Conservation (phyloP, 2,797 vertebrate species). For the Danionella dracula region DNA sequence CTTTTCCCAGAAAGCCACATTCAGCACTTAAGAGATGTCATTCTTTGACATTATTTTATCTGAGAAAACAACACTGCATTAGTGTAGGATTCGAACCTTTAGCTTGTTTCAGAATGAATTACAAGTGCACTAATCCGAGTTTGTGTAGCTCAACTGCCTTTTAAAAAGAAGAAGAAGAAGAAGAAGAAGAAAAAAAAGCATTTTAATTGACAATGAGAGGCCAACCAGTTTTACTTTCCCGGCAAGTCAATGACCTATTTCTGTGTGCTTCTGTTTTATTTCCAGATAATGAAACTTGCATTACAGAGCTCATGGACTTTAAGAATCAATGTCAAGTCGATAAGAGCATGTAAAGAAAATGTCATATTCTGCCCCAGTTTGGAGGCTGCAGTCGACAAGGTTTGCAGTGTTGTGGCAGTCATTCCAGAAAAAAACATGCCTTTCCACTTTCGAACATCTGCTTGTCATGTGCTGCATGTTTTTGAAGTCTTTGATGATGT, state of each 20-base stretch:
- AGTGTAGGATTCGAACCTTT: no score
- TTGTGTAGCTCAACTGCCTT: no score
- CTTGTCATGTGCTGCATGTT: not conserved
- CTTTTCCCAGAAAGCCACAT: conserved; percentile 70
- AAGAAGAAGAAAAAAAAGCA: no score
- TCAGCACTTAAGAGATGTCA: conserved; percentile 53
- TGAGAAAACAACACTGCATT: conserved; percentile 63
- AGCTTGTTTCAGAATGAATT: no score
- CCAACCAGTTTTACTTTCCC: not conserved
- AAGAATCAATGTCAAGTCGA: conserved; percentile 9
- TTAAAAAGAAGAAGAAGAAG: no score
- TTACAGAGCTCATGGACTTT: not conserved
- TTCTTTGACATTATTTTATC: conserved; percentile 71
- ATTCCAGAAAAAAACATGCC: not conserved
- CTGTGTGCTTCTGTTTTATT: conserved; percentile 32
- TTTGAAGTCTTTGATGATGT: conserved; percentile 11
- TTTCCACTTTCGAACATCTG: not conserved
- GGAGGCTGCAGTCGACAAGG: not conserved
- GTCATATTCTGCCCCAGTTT: not conserved
- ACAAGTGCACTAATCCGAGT: no score
- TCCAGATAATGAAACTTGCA: conserved; percentile 20
- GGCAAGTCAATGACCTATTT: not conserved
- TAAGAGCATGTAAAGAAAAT: conserved; percentile 2
- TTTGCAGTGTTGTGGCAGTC: conserved; percentile 1
- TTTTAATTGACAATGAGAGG: no score